A percentile compares a stretch with the other conserved stretches of the same genome.
Conservation (phyloP, 2,888 invertebrate genomes). For the Amiota mariae region DNA sequence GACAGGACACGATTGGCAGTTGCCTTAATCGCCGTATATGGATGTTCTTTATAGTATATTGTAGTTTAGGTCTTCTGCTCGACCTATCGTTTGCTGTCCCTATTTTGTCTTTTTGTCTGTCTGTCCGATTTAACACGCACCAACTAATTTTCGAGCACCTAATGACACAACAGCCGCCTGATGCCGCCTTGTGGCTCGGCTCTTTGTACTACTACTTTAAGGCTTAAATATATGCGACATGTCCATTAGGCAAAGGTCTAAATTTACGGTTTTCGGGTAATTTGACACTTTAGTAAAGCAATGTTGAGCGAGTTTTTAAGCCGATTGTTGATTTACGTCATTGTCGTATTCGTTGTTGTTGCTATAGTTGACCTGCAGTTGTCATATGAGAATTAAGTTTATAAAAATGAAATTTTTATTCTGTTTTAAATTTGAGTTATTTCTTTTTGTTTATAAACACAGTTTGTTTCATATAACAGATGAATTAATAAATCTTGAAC, state of each 20-base stretch:
- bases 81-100: background rate
- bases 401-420: too few species aligned
- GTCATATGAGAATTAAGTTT: too few species aligned
- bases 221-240: slow-evolving; percentile 1
- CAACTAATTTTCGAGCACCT: slow-evolving; percentile 19
- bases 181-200: background rate
- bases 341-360: too few species aligned
- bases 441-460: too few species aligned
- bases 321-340: too few species aligned
- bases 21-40: slow-evolving; percentile 7
- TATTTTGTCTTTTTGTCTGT: background rate
- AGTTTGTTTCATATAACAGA: too few species aligned
- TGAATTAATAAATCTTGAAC: too few species aligned
- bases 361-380: too few species aligned
- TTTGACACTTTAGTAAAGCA: slow-evolving; percentile 60
- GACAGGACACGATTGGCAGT: background rate
- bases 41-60: background rate
- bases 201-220: slow-evolving; percentile 6
- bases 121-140: slow-evolving; percentile 15
- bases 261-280: slow-evolving; percentile 67
- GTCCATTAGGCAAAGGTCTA: slow-evolving; percentile 46
- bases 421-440: too few species aligned
- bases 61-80: background rate
- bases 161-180: slow-evolving; percentile 15
- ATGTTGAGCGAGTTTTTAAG: background rate